Percentiles rank a stretch among this genome's conserved stretches.
Conservation (phyloP, 2,797 vertebrate species). For the Pachyuromys duprasi region DNA sequence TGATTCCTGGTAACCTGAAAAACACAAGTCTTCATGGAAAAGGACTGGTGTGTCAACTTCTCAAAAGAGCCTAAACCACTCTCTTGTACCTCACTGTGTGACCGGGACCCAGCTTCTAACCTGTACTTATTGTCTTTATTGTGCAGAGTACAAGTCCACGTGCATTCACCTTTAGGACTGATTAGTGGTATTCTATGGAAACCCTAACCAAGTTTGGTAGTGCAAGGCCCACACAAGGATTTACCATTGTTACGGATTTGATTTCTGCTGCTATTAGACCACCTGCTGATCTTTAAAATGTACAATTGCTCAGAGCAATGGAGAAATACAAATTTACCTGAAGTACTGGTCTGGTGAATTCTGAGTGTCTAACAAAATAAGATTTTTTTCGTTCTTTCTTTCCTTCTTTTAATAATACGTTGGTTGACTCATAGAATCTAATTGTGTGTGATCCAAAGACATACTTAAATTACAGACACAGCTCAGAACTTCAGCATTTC, state of each 20-base stretch:
- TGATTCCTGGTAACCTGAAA: conserved; percentile 54
- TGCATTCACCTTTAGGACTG: not conserved
- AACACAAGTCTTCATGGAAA: not conserved
- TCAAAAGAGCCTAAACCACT: not conserved
- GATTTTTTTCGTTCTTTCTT: not conserved
- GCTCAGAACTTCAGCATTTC: not conserved
- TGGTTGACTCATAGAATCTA: not conserved
- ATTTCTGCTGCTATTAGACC: rapidly evolving
- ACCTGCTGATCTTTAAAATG: not conserved
- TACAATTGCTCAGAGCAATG: not conserved
- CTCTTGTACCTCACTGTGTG: not conserved
- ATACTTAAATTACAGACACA: not conserved
- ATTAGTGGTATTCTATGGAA: not conserved
- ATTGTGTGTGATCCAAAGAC: not conserved
- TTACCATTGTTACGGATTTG: not conserved
- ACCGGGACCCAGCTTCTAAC: not conserved
- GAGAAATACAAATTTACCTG: not conserved
- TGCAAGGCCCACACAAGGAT: not conserved
- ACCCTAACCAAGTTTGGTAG: no score
- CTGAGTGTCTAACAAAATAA: not conserved
- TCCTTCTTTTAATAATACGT: not conserved
- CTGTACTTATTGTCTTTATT: not conserved
- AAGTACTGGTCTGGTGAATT: not conserved
- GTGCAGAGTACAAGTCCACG: not conserved
- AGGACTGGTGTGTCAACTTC: not conserved